Percentiles rank a stretch among this genome's conserved stretches.
Conservation (phyloP, 2,888 invertebrate species). For the Tolmerus cingulatus region DNA sequence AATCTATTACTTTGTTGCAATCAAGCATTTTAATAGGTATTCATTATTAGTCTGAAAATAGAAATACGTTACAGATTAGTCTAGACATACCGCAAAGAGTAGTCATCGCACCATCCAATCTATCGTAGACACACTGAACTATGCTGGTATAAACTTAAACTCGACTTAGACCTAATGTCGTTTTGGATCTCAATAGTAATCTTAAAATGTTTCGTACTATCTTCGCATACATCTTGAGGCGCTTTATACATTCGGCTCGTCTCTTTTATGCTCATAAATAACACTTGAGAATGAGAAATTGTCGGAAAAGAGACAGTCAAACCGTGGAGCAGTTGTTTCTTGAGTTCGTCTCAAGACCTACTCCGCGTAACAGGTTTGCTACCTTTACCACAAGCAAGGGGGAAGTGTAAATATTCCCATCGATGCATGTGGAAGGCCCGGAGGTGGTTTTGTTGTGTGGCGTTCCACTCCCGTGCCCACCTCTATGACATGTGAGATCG, state of each 20-base stretch:
- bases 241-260: neutral
- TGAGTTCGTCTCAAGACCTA: neutral
- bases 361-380: conserved; percentile 2
- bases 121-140: neutral
- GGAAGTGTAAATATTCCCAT: neutral
- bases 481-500: conserved; percentile 16
- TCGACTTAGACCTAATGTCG: neutral
- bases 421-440: neutral
- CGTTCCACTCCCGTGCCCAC: neutral
- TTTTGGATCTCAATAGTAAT: neutral
- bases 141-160: neutral
- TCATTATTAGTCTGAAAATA: neutral
- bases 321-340: neutral
- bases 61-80: neutral
- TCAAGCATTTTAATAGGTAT: neutral
- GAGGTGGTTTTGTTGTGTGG: neutral
- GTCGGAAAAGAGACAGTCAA: neutral
- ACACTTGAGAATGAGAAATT: conserved; percentile 3
- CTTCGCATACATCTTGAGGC: neutral
- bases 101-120: neutral
- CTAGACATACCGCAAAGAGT: neutral
- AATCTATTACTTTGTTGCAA: neutral
- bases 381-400: neutral
- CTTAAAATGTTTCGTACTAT: neutral
- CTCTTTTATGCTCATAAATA: conserved; percentile 4